Conservation (phyloP, 1,140 invertebrate species). For the Aphelenchoides avenae region DNA sequence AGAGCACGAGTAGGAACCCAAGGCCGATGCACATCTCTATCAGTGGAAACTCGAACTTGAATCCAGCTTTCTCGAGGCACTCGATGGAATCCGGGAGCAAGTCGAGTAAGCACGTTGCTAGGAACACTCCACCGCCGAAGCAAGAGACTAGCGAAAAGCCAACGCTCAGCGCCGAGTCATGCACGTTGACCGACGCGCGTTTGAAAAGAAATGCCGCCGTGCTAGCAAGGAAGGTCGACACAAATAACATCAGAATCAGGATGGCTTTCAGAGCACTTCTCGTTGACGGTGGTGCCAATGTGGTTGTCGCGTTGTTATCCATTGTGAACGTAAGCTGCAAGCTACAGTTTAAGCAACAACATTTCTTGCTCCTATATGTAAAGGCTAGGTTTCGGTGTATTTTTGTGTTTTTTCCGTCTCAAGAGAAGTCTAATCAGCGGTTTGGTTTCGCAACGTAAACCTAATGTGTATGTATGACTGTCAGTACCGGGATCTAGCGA, state of each 20-base stretch:
- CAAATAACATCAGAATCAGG: conserved; percentile 46
- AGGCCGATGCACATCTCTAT: conserved; percentile 45
- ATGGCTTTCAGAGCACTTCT: conserved; percentile 46
- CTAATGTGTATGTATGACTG: too few relatives aligned
- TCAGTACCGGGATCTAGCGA: too few relatives aligned
- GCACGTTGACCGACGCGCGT: background rate
- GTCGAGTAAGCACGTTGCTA: conserved; percentile 53
- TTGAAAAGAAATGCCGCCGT: conserved; percentile 40
- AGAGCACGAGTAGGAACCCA: conserved; percentile 54
- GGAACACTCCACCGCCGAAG: conserved; percentile 52
- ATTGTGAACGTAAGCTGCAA: too few relatives aligned
- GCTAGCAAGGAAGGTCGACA: conserved; percentile 47
- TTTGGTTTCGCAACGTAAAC: too few relatives aligned
- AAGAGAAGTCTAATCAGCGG: too few relatives aligned
- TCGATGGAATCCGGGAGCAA: conserved; percentile 53
- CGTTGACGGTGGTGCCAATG: too few relatives aligned
- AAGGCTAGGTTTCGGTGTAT: too few relatives aligned
- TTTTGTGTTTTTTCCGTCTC: too few relatives aligned
- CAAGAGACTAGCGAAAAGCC: conserved; percentile 42
- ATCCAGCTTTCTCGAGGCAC: conserved; percentile 36
- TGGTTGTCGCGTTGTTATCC: too few relatives aligned
- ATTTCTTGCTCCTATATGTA: too few relatives aligned
- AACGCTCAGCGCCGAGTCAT: conserved; percentile 4
- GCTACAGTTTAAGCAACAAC: too few relatives aligned
- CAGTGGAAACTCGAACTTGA: conserved; percentile 43